Base-by-base conservation (phyloP, 1,140 invertebrate genomes). In the Subanguina moxae region DNA sequence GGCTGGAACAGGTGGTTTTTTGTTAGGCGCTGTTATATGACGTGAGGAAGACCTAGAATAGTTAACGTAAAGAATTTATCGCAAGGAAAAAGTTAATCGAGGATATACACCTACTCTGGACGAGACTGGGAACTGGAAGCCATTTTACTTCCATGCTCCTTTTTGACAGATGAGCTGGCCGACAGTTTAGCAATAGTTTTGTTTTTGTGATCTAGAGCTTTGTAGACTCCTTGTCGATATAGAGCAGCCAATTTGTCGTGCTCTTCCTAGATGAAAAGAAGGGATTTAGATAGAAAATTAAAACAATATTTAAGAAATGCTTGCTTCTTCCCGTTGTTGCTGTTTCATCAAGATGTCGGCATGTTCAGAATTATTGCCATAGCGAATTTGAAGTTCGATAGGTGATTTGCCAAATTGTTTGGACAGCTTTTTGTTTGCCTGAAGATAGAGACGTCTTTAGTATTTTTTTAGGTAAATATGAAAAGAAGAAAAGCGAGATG, bases 351-450 rank as follows among this genome's bases (percentile, higher is more conserved):
- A 52, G 15, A 32, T 57, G 71, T 70, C n/a, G 15, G 32, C 71
- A 15, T 62, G 28, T 25, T 70, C 25, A n/a, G 68, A 63, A 56
- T 70, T 74, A 11, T 68, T 62, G 8, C 71, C 68, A 32, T 75
- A 70, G 11, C 61, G 52, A 1, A 62, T 72, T 56, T 70, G 68
- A 11, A 70, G 38, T 23, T 70, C 68, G 19, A 70, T 70, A 17
- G 68, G 28, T 19, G 38, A 28, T 30, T 70, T 70, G 0, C 68
- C 68, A 45, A 70, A 70, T 19, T 75, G 72, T 19, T 23, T 43
- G 5, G 68, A 71, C 23, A 70, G 75, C 68, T 70, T 70, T 58
- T 70, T 70, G 58, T 70, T 70, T 8, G 68, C 68, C 71, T 70
- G 15, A 70, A 70, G 57, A 5, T 17, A 21, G 59, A 52, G 19